Evolutionary conservation across 2,888 invertebrate species (phyloP).

Genomic region (Xestia sexstrigata): DNA sequence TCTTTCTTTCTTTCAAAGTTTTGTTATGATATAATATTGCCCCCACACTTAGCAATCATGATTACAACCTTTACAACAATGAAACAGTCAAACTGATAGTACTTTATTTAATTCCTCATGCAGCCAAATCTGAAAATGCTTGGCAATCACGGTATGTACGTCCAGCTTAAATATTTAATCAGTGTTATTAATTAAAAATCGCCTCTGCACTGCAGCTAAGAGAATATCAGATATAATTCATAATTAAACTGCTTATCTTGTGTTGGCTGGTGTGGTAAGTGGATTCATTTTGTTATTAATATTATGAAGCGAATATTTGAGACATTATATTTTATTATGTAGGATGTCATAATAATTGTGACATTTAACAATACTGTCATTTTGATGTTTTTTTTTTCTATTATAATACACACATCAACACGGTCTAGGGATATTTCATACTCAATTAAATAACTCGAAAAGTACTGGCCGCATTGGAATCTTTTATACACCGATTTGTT

Average conservation of each 20-base stretch:
- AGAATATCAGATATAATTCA: slow-evolving; percentile 49
- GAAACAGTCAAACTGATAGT: background rate
- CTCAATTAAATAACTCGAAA: too few species aligned
- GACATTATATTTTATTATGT: background rate
- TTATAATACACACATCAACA: too few species aligned
- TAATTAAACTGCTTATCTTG: slow-evolving; percentile 41
- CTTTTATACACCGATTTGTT: too few species aligned
- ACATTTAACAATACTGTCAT: too few species aligned
- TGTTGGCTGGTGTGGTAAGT: slow-evolving; percentile 10
- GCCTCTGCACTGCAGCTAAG: slow-evolving; percentile 37
- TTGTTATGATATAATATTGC: background rate
- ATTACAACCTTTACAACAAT: background rate
- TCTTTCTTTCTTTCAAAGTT: too few species aligned
- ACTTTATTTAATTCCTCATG: background rate
- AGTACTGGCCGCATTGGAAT: too few species aligned
- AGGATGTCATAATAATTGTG: too few species aligned
- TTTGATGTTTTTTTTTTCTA: too few species aligned
- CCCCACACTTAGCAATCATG: background rate
- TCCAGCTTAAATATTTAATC: slow-evolving; percentile 32
- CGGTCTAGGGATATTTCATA: too few species aligned
- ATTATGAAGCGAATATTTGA: background rate
- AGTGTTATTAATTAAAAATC: slow-evolving; percentile 53
- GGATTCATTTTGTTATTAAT: slow-evolving; percentile 16
- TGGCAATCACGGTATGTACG: slow-evolving; percentile 8
- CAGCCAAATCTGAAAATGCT: background rate